Conservation (phyloP, 2,797 vertebrate species). For the Anisognathus igniventris region DNA sequence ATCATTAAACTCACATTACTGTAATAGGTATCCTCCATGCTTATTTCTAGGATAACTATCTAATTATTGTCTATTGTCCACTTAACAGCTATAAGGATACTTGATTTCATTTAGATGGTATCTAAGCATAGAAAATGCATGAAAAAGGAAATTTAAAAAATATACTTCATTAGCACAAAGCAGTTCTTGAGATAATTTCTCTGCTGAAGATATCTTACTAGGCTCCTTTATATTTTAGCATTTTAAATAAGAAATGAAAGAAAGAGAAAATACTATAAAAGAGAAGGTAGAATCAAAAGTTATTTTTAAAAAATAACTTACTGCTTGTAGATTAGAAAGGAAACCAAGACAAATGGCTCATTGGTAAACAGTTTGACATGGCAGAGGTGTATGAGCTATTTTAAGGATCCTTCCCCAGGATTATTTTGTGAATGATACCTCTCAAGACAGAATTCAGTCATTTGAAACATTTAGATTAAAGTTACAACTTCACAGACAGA, state of each 20-base stretch:
- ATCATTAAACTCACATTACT: background rate
- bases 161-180: background rate
- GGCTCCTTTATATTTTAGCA: background rate
- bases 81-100: background rate
- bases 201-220: background rate
- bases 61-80: background rate
- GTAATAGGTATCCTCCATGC: background rate
- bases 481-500: background rate
- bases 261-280: background rate
- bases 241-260: background rate
- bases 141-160: background rate
- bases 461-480: background rate
- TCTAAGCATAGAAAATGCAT: background rate
- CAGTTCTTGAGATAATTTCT: background rate
- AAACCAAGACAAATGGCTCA: background rate
- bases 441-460: background rate
- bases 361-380: background rate
- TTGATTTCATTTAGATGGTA: background rate
- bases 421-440: background rate
- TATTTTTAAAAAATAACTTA: background rate
- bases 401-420: background rate
- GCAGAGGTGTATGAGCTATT: background rate
- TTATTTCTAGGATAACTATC: slow-evolving; percentile 5
- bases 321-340: background rate
- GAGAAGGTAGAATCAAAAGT: background rate